These are phyloP conservation scores for Sebastes hopkinsi DNA, from an alignment of 2,797 vertebrate genomes.

Conservation along the genomic window DNA sequence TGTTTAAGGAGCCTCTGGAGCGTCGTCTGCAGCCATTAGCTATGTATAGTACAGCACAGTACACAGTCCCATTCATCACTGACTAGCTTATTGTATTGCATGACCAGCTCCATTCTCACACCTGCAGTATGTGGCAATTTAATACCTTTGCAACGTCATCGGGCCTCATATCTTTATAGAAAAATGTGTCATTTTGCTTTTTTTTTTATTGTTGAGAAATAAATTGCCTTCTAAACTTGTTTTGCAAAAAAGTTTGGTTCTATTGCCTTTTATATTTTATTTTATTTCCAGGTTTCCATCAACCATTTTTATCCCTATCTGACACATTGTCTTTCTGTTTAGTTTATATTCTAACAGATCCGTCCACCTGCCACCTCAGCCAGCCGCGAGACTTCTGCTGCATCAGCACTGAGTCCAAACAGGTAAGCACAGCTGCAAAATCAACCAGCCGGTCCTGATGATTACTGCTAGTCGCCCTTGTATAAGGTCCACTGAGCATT, in stretches of 20 bases:
- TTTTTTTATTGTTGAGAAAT: neutral
- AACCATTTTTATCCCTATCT: neutral
- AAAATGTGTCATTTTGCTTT: neutral
- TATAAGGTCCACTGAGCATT: conserved; percentile 6
- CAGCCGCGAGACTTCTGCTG: conserved; percentile 98
- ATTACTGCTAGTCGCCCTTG: conserved; percentile 11
- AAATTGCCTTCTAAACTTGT: neutral
- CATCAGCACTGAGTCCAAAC: conserved; percentile 91
- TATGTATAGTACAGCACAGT: conserved; percentile 22
- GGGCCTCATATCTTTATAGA: neutral
- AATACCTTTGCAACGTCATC: neutral
- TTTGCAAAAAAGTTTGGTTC: neutral
- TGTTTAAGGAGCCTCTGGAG: conserved; percentile 16
- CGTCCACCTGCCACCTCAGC: conserved; percentile 88
- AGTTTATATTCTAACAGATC: conserved; percentile 92
- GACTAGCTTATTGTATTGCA: conserved; percentile 24
- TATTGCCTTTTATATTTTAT: neutral
- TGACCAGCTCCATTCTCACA: conserved; percentile 31
- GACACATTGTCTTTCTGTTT: conserved; percentile 23
- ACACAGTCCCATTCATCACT: conserved; percentile 52
- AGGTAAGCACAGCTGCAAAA: conserved; percentile 81
- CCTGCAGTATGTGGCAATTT: conserved; percentile 46
- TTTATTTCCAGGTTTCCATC: neutral
- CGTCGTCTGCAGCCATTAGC: conserved; percentile 27
- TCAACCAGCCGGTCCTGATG: neutral